Evolutionary conservation across 2,113 vertebrate genomes (phyloP), one percentile per base, ranked within the genome.

Genomic region (Neodon shergylaensis): DNA sequence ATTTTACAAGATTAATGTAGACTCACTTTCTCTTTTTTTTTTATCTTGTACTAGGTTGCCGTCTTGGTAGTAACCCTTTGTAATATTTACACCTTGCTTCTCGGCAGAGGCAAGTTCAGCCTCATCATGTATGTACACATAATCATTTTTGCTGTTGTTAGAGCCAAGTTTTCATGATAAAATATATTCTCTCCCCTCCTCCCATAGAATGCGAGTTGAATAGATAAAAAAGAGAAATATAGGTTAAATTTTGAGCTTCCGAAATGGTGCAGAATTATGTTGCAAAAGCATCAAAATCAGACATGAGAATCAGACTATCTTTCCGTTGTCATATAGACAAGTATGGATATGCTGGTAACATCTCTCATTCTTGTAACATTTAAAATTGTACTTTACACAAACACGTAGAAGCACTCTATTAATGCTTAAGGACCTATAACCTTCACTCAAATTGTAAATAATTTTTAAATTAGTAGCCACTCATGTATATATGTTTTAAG

Each of bases 311-410:
- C 5, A 66, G 52, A 93, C 0, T 21, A 6, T 86, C 76, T 39
- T 95, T 17, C n/a, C 68, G 0, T 94, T 85, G 19, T n/a, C 21
- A 36, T 63, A 79, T 66, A 33, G n/a, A 76, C 28, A 24, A 77
- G 76, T 81, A 70, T 24, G 92, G 31, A 7, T 21, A 94, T 65
- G 17, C 92, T 65, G 52, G 93, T 42, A 68, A 12, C 19, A 16
- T 14, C 39, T 87, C 47, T 47, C 42, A 22, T 47, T 26, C 26
- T 77, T n/a, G 7, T 17, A n/a, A 65, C 33, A 63, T 47, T 63
- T 61, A 90, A 78, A 90, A 61, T 42, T 90, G 52, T 76, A 7
- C 94, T 93, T 98, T 96, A 91, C 92, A 68, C 17, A 33, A 74
- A n/a, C 65, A 3, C 54, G 2, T 22, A 10, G n/a, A 47, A 47